phyloP scores from a whole-genome alignment of 23 tunicate genomes.

The Clavelina lepadiformis region DNA sequence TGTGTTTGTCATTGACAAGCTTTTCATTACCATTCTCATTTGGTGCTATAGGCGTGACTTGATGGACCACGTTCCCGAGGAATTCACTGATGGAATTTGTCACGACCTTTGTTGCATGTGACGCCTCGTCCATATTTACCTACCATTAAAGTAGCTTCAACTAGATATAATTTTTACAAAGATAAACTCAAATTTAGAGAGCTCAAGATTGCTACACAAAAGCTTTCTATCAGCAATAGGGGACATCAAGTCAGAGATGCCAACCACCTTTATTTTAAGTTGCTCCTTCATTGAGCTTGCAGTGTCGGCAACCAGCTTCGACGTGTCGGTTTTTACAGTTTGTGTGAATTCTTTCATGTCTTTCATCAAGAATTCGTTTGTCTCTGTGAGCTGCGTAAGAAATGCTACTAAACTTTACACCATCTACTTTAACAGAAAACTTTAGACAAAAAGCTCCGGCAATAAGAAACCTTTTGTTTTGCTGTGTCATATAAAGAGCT shows the following conservation, averaged over 20 bases:
- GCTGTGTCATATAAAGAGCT: conserved; percentile 81
- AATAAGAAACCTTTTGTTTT: conserved; percentile 81
- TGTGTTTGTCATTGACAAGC: too few species aligned
- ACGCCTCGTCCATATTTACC: conserved; percentile 87
- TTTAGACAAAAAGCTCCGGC: too few species aligned
- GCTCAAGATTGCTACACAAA: neutral
- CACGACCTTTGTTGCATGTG: conserved; percentile 59
- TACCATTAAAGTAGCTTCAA: conserved; percentile 1
- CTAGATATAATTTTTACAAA: neutral
- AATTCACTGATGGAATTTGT: conserved; percentile 57
- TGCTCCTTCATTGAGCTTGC: conserved; percentile 94
- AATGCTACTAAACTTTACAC: too few species aligned
- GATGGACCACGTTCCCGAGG: conserved; percentile 67
- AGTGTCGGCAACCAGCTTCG: conserved; percentile 75
- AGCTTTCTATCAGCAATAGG: neutral
- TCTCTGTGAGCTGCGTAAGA: conserved; percentile 65
- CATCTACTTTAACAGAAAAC: too few species aligned
- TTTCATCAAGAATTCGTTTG: conserved; percentile 78
- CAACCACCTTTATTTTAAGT: conserved; percentile 71
- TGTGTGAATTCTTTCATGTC: conserved; percentile 88
- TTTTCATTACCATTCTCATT: conserved; percentile 56
- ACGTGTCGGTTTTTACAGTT: conserved; percentile 80
- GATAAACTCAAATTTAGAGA: neutral
- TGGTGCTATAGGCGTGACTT: conserved; percentile 73
- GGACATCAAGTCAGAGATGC: neutral